phyloP scores from a whole-genome alignment of 2,113 vertebrate genomes.

The Bufo gargarizans region DNA sequence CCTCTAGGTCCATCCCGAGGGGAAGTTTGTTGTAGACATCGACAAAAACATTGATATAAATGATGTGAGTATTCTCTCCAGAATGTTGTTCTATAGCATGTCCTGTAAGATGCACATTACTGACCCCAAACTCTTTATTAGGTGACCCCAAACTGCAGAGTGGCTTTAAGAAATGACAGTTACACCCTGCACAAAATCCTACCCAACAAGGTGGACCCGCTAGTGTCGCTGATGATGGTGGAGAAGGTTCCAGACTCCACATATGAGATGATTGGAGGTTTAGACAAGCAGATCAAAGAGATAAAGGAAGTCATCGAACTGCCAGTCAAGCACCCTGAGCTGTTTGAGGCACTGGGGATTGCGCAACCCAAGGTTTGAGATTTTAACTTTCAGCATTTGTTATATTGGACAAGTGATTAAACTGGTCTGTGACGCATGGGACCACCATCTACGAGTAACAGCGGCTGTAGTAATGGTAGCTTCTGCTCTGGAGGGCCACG shows the following conservation, averaged over 20 bases:
- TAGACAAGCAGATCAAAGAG: conserved; percentile 99
- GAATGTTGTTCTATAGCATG: neutral
- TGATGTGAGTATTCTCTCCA: conserved; percentile 79
- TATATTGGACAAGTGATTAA: neutral
- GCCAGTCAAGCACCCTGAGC: conserved; percentile 95
- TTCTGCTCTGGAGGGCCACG: too few species aligned
- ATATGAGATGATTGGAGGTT: conserved; percentile 97
- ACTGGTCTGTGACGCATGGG: too few species aligned
- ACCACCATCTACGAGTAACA: too few species aligned
- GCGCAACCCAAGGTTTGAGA: conserved; percentile 91
- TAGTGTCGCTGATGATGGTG: conserved; percentile 99
- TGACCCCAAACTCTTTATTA: conserved; percentile 59
- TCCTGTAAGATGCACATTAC: neutral
- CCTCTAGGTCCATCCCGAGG: conserved; percentile 92
- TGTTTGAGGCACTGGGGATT: conserved; percentile 96
- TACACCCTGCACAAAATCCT: conserved; percentile 98
- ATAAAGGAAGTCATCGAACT: conserved; percentile 98
- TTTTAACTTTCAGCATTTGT: neutral
- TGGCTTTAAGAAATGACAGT: conserved; percentile 95
- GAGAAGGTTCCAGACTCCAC: conserved; percentile 98
- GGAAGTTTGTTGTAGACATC: conserved; percentile 97
- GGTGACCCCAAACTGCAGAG: conserved; percentile 97
- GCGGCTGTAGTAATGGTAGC: too few species aligned
- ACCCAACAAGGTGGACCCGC: conserved; percentile 96
- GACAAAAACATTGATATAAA: conserved; percentile 99